Evolutionary conservation across 2,888 invertebrate genomes (phyloP), one percentile per base, ranked within the genome.

Genomic region (Conchocele bisecta): DNA sequence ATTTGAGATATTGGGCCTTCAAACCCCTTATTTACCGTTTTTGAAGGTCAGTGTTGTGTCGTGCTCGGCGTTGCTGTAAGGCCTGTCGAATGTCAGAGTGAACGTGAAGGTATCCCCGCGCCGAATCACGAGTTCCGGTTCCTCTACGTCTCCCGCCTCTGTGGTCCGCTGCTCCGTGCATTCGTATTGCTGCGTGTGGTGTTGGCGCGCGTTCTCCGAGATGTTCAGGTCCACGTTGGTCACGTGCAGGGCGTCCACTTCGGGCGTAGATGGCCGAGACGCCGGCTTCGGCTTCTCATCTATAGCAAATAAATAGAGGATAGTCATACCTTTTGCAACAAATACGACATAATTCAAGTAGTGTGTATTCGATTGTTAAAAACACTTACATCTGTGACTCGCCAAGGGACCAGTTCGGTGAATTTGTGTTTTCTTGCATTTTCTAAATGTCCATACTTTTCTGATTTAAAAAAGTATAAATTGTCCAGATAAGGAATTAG

Each of bases 121-220:
- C 6, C 85, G 42, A 1, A 96, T 92, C 31, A 96, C 93, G 0
- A 81, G 74, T 41, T 75, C 75, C 1, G 73, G 61, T 5, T 22
- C 44, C 20, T 50, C 50, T 4, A 20, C n/a, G 11, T 51, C 26
- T 2, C 61, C 67, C 1, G 31, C 57, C 1, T 33, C 53, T 3
- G 60, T 64, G n/a, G 24, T 46, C 24, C 58, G 39, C 3, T 59
- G 26, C 13, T 59, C 33, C 0, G 60, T 69, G 17, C 68, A 68
- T 2, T 53, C 60, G 31, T 64, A 73, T 39, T 59, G 59, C 26
- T 73, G 64, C 11, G 73, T 73, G 17, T 41, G 42, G 33, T 73
- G 73, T 35, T 20, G 37, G 26, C 26, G 29, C 0, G 58, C 56
- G 37, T 73, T 73, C 26, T 56, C 60, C 5, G 5, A 11, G 4